Base-by-base conservation (phyloP, 2,888 invertebrate genomes). In the Apodemia duryi region DNA sequence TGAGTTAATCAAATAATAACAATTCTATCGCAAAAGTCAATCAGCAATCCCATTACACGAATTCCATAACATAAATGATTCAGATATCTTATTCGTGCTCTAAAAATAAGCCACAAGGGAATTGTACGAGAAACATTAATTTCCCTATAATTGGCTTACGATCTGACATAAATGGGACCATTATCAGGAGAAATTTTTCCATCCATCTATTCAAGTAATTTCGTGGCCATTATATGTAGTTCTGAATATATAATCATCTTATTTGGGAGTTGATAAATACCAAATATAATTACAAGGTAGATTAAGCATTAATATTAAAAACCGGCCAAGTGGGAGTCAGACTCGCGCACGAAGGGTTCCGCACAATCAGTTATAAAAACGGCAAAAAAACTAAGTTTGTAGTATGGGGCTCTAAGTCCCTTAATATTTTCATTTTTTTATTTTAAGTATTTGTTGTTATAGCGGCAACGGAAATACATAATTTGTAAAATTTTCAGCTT, bases 101-200 rank as follows among this genome's bases (percentile, higher is more conserved):
- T 35, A 62, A 62, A 62, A 62, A 38, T 43, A 35, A 62, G 28
- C 49, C 64, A 64, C 64, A 61, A 60, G 43, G 49, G 60, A 60
- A 61, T 64, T 61, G 64, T 65, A 61, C 10, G 51, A 63, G 61
- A 65, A 65, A 71, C 69, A 69, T 71, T 69, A 69, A 69, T 70
- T 67, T 66, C 51, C 54, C 63, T 57, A 65, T 71, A 69, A 69
- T 71, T 71, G 71, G 71, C 65, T 67, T 80, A 81, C 76, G 74
- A 74, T 65, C 67, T 68, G 68, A 66, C 71, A 65, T 68, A 69
- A 69, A 68, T 68, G 64, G 65, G 68, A 63, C 65, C 66, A 69
- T 69, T 69, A 61, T 61, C 46, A 65, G 63, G 62, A 61, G 60
- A 51, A 63, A 63, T 68, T 66, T 63, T 51, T 61, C 41, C 61